A percentile compares a stretch with the other conserved stretches of the same genome.
phyloP scores from a whole-genome alignment of 2,113 vertebrate species.

The Psilopsiagon aurifrons region DNA sequence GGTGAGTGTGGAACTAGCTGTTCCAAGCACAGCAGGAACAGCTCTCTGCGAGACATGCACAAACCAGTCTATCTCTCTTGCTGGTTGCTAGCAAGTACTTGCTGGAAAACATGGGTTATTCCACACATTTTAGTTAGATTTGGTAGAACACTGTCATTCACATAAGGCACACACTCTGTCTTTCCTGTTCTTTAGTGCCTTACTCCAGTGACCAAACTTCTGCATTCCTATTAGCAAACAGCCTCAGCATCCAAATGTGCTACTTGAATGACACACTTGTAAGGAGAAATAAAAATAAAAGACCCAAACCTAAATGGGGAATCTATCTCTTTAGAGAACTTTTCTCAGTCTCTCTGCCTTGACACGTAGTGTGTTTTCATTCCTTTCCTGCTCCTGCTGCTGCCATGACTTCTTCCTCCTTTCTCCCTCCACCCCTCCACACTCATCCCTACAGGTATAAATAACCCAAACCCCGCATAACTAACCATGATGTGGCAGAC shows the following conservation, averaged over 20 bases:
- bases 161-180: neutral
- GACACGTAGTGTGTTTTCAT: neutral
- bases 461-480: neutral
- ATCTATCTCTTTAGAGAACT: neutral
- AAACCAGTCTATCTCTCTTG: neutral
- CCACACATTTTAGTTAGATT: neutral
- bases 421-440: neutral
- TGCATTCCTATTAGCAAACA: neutral
- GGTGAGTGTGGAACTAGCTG: neutral
- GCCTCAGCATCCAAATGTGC: neutral
- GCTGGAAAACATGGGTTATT: neutral
- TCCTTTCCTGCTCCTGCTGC: neutral
- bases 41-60: neutral
- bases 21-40: neutral
- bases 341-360: neutral
- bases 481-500: neutral
- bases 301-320: neutral
- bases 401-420: neutral
- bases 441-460: constrained; percentile 4
- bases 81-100: neutral
- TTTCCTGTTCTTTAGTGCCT: neutral
- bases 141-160: neutral
- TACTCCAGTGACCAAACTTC: neutral
- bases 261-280: neutral
- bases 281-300: accelerated